Conservation (phyloP, 2,113 vertebrate species). For the Neotoma lepida region DNA sequence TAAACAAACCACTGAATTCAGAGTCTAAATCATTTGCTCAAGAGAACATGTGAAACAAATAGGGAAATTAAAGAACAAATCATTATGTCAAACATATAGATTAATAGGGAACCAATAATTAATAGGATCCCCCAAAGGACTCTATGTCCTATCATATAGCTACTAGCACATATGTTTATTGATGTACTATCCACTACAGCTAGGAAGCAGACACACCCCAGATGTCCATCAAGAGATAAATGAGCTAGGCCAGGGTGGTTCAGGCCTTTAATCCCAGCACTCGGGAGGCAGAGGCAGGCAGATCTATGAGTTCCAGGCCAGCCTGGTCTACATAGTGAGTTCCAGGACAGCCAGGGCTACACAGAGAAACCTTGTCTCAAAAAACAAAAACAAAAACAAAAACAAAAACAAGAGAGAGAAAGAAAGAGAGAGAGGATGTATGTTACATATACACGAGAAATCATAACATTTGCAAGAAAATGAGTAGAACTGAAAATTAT, state of each 20-base stretch:
- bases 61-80: neutral
- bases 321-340: neutral
- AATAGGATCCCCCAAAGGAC: neutral
- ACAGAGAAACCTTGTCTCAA: neutral
- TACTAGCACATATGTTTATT: neutral
- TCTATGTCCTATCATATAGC: neutral
- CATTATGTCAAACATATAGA: neutral
- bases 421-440: too few relatives aligned
- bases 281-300: neutral
- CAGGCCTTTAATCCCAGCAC: neutral
- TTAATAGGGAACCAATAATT: neutral
- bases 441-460: neutral
- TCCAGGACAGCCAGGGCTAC: neutral
- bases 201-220: neutral
- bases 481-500: neutral
- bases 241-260: neutral
- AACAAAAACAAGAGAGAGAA: neutral
- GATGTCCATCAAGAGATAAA: neutral
- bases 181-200: neutral
- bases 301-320: neutral
- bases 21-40: neutral
- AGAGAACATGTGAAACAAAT: neutral
- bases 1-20: neutral
- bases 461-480: neutral
- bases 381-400: too few relatives aligned